Base-by-base conservation (phyloP, 2,113 vertebrate species). In the Antennarius striatus region DNA sequence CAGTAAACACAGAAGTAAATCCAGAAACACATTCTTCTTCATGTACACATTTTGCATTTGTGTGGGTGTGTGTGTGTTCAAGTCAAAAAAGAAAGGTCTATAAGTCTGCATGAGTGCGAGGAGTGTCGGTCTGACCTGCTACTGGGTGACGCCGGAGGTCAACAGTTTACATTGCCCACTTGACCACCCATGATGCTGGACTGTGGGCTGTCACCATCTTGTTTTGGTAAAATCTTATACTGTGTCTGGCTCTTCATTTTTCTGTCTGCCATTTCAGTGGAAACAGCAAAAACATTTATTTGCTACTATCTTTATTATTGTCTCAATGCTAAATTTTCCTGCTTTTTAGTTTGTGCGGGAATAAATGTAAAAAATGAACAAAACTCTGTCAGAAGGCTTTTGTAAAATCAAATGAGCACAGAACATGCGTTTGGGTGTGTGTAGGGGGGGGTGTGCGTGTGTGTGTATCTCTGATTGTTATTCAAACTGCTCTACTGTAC, bases 151-250 rank as follows among this genome's bases (percentile, higher is more conserved):
- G 7, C 32, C 3, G 7, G 32, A 36, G 32, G 32, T 36, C 32
- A 36, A 36, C 3, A 5, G 32, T 36, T 36, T 36, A 4, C 32
- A 36, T 79, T 72, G 70, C 75, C 48, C 57, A 28, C 56, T 78
- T 58, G 66, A 77, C 78, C 63, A 59, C 71, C 71, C 68, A 39
- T n/a, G 46, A 78, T 45, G 71, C 56, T 40, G 30, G 57, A n/a
- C 79, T 64, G 75, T 46, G 49, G 77, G 72, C 56, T 67, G 71
- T 17, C 13, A 15, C 40, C 14, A 48, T 55, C 63, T 75, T 45
- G 32, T 72, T 68, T 57, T 66, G 68, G 56, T 22, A n/a, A 60
- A 47, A 76, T 68, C 8, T 10, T 49, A 62, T 45, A 77, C 15
- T 53, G 36, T 54, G 32, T 10, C n/a, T 28, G 15, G 30, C 30